Percentiles rank a stretch among this genome's conserved stretches.
Evolutionary conservation across 2,797 vertebrate species (phyloP).

Genomic region (Enteromius viviparus): DNA sequence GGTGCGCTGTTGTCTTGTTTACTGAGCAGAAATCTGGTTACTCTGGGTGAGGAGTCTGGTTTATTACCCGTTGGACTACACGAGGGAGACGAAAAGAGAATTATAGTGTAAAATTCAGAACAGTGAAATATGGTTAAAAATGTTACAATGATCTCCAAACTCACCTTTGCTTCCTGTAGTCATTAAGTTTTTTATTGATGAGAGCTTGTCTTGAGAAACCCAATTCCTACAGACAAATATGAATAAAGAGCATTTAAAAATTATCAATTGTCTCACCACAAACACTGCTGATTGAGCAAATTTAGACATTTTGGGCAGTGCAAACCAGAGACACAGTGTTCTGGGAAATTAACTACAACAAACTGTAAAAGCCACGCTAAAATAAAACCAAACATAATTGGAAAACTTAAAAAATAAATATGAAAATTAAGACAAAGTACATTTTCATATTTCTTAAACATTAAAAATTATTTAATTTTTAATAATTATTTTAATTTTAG

Average conservation of each 20-base stretch:
- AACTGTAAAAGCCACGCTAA: neutral
- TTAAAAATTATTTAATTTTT: neutral
- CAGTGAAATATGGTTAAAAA: neutral
- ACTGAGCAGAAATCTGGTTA: conserved; percentile 85
- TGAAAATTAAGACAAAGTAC: neutral
- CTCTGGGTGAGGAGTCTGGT: conserved; percentile 91
- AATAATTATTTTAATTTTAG: neutral
- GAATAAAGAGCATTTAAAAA: conserved; percentile 10
- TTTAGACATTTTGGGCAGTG: neutral
- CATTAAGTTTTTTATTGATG: conserved; percentile 97
- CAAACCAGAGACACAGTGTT: neutral
- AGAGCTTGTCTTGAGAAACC: conserved; percentile 93
- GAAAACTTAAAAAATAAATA: neutral
- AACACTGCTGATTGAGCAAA: neutral
- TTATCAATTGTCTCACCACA: neutral
- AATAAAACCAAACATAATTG: neutral
- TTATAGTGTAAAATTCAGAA: neutral
- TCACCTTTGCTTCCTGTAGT: conserved; percentile 96
- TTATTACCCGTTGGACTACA: conserved; percentile 87
- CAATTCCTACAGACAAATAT: conserved; percentile 82
- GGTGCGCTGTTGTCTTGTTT: conserved; percentile 76
- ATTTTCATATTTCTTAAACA: neutral
- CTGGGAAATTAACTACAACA: neutral
- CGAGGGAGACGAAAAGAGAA: conserved; percentile 59
- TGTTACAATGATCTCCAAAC: neutral